phyloP scores from a whole-genome alignment of 2,797 vertebrate genomes.

The Sebastiscus tertius region DNA sequence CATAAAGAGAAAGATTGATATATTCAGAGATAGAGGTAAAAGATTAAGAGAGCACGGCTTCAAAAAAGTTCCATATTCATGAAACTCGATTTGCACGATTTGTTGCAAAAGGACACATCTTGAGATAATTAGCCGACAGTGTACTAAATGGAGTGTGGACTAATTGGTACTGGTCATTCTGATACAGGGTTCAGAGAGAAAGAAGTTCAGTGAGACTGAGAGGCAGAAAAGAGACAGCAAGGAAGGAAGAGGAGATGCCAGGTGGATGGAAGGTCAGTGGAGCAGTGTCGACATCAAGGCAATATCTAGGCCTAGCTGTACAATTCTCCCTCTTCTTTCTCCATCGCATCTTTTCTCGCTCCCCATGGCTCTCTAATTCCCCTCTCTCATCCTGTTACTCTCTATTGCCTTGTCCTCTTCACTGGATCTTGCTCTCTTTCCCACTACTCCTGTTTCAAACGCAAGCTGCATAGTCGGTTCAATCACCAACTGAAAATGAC shows the following conservation, averaged over 20 bases:
- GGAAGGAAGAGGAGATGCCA: slow-evolving; percentile 15
- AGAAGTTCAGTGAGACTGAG: slow-evolving; percentile 20
- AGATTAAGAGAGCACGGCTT: background rate
- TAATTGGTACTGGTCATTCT: slow-evolving; percentile 25
- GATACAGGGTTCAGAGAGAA: background rate
- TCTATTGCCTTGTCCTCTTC: slow-evolving; percentile 53
- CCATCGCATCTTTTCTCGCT: slow-evolving; percentile 41
- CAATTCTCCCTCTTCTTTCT: slow-evolving; percentile 34
- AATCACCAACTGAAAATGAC: slow-evolving; percentile 75
- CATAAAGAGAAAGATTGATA: slow-evolving; percentile 27
- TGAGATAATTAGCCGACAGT: slow-evolving; percentile 16
- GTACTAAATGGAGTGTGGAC: slow-evolving; percentile 20
- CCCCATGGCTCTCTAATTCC: slow-evolving; percentile 29
- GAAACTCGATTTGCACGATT: background rate
- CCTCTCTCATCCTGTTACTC: slow-evolving; percentile 55
- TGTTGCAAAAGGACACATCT: slow-evolving; percentile 6
- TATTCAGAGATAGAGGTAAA: slow-evolving; percentile 22
- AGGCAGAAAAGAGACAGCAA: slow-evolving; percentile 15
- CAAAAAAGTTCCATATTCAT: slow-evolving; percentile 7
- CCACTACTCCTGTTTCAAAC: slow-evolving; percentile 65
- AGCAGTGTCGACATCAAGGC: slow-evolving; percentile 60
- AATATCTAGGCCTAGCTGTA: slow-evolving; percentile 22
- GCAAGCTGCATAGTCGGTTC: slow-evolving; percentile 57
- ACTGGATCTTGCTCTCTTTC: slow-evolving; percentile 40
- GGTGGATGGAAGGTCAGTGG: slow-evolving; percentile 53